Evolutionary conservation across 2,888 invertebrate species (phyloP), one percentile per base, ranked within the genome.

Genomic region (Acanthopleura granulata): DNA sequence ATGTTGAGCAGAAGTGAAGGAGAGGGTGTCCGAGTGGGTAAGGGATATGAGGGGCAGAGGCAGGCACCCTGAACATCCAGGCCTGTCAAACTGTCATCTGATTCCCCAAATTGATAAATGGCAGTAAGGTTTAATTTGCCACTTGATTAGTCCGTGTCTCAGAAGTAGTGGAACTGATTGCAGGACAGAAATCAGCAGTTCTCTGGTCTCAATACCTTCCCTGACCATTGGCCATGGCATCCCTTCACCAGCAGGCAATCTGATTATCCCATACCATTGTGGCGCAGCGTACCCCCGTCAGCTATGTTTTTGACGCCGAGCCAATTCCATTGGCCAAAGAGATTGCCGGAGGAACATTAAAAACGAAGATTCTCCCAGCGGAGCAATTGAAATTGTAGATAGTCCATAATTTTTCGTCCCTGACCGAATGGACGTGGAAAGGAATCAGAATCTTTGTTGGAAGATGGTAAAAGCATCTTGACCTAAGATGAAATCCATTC

Each of bases 81-180:
- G 18, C 15, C 66, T 66, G 66, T 27, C 66, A 66, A 27, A 27
- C 66, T 66, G 66, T 66, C 66, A 27, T 22, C 22, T 66, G 66
- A 66, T 66, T 66, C 66, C 40, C 29, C 29, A 66, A 66, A 66
- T 66, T 66, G 66, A 66, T 66, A 66, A 66, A 66, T 66, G 66
- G 29, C 29, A 66, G 66, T 66, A 66, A 22, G 25, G 25, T 66
- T 66, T 66, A 66, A 66, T 66, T 66, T 66, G 66, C 66, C 66
- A 12, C 66, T 66, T 66, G 25, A 66, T 66, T 27, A 66, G 27
- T 66, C 25, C 66, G 14, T 27, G 29, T 27, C 22, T 16, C 25
- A 66, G 66, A 66, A 66, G 29, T 27, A 27, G 66, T 22, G 25
- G 66, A 66, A 16, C 22, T 66, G 57, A 57, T 66, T 66, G 18